Conservation (phyloP, 2,797 vertebrate genomes). For the Ataeniobius toweri region DNA sequence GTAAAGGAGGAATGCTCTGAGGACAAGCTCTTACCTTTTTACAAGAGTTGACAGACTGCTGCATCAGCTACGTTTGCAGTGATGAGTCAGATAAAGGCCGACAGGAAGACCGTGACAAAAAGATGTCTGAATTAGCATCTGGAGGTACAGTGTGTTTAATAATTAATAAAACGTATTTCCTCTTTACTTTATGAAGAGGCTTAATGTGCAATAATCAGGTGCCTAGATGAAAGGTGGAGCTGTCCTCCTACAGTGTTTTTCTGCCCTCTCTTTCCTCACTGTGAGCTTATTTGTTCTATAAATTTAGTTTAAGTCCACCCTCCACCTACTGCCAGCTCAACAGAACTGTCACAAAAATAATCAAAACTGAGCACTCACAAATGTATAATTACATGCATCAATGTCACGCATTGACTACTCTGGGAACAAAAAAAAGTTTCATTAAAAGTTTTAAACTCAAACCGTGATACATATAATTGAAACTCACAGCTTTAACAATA, state of each 20-base stretch:
- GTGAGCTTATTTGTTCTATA: not conserved
- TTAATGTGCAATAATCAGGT: not conserved
- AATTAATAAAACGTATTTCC: not conserved
- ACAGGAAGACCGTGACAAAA: constrained; percentile 37
- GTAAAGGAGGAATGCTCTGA: constrained; percentile 20
- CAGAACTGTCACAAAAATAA: constrained; percentile 24
- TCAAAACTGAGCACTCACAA: constrained; percentile 3
- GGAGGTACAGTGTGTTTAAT: constrained; percentile 8
- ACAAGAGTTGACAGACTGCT: constrained; percentile 21
- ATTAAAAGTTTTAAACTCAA: not conserved
- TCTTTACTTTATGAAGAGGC: constrained; percentile 1
- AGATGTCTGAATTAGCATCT: constrained; percentile 17
- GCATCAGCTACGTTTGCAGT: constrained; percentile 16
- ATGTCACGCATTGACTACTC: not conserved
- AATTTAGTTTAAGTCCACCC: constrained; percentile 28
- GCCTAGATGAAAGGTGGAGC: not conserved
- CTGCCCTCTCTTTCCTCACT: not conserved
- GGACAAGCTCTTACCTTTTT: constrained; percentile 21
- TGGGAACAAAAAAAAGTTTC: not conserved
- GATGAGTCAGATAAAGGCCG: constrained; percentile 43
- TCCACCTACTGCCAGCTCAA: constrained; percentile 21
- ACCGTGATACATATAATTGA: not conserved
- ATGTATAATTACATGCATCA: constrained; percentile 16
- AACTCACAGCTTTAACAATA: not conserved
- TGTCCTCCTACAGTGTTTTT: not conserved